Base-by-base conservation (phyloP, 2,888 invertebrate species). In the Himalopsyche japonica region DNA sequence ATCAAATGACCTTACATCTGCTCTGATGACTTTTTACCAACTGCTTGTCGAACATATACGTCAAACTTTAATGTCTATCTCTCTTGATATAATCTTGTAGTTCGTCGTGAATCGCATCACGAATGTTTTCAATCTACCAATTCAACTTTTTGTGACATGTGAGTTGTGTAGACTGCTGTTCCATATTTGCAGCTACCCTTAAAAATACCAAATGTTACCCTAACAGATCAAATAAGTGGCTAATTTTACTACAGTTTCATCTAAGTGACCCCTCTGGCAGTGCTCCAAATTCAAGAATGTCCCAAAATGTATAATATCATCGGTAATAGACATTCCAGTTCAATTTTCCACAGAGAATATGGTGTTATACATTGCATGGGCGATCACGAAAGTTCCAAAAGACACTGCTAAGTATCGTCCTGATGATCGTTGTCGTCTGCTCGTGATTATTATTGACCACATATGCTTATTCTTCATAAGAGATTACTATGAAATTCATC, bases 211-310 rank as follows among this genome's bases (percentile, higher is more conserved):
- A 27, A 70, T 30, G 70, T 70, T 27, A 70, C 70, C 20, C 27
- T 70, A 8, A 70, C 15, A 70, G 70, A 70, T 30, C 30, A 70
- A 12, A 70, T 70, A 4, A 70, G 70, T 27, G 70, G 70, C 70
- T 70, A 70, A 30, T 70, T 70, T 27, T 70, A 70, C 70, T 5
- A 27, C 48, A 37, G 77, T 18, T 83, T 80, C 76, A 80, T 83
- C 32, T 80, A 83, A 80, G 80, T 83, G 80, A 80, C 57, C 80
- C 76, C 80, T 83, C 83, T 83, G 83, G 83, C 83, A 76, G 20
- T 37, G 37, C n/a, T 83, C 83, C 83, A 83, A 70, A 49, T 80
- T 80, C 48, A 32, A 76, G 80, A 83, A 80, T 83, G 5, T 70
- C 48, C 49, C 24, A 82, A 82, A 82, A 77, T 82, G 82, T 82